Conservation (phyloP, 1,140 invertebrate genomes). For the Bombus balteatus region DNA sequence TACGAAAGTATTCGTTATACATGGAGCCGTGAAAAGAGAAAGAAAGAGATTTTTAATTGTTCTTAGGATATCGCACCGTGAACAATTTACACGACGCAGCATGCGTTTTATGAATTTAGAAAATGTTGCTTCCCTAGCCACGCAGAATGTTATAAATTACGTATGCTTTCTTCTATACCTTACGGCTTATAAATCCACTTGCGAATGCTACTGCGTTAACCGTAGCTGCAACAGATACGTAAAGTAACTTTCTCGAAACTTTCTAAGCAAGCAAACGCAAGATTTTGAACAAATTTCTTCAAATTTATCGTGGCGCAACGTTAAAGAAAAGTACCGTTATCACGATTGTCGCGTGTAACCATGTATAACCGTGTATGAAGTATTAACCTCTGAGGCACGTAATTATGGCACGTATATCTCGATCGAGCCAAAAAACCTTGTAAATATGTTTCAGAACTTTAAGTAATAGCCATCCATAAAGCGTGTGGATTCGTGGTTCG, state of each 20-base stretch:
- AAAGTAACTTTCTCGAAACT: not conserved
- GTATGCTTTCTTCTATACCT: no score
- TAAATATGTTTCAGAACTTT: not conserved
- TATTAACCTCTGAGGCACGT: not conserved
- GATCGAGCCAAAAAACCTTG: not conserved
- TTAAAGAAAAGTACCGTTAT: not conserved
- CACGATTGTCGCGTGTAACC: not conserved
- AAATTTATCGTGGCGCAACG: no score
- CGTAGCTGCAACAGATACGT: no score
- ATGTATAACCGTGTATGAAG: not conserved
- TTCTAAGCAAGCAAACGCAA: not conserved
- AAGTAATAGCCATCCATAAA: not conserved
- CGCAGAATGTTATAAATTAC: not conserved
- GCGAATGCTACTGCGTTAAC: no score
- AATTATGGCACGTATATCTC: not conserved
- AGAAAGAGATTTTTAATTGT: no score
- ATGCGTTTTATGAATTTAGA: no score
- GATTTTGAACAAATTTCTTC: not conserved
- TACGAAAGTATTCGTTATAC: no score
- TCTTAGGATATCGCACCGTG: no score
- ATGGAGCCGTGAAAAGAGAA: no score
- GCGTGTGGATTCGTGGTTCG: not conserved
- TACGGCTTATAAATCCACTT: no score
- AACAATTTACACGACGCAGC: no score
- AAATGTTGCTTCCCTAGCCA: not conserved